phyloP scores from a whole-genome alignment of 2,888 invertebrate genomes.

The Mycalesis mineus region DNA sequence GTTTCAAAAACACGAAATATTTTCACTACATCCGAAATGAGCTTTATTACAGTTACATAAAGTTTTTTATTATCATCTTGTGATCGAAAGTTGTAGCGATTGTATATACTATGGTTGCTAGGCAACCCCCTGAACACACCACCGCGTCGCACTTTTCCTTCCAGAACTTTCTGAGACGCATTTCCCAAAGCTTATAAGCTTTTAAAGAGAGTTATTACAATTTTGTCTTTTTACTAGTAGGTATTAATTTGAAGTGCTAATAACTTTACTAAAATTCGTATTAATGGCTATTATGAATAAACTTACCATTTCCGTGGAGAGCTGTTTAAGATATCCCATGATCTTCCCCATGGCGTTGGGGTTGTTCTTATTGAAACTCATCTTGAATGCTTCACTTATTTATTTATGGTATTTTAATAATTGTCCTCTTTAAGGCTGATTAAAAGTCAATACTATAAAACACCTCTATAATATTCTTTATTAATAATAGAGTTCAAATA shows the following conservation, averaged over 20 bases:
- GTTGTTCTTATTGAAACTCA: conserved; percentile 76
- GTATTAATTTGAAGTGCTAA: background rate
- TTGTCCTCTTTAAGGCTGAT: conserved; percentile 44
- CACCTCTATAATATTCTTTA: conserved; percentile 52
- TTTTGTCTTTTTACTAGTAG: background rate
- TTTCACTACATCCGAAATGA: too few species aligned
- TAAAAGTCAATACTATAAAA: conserved; percentile 56
- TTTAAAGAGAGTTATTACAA: background rate
- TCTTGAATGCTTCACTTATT: conserved; percentile 47
- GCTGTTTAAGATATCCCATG: conserved; percentile 72
- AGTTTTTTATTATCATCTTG: too few species aligned
- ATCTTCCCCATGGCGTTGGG: conserved; percentile 74
- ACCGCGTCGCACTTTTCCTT: conserved; percentile 28
- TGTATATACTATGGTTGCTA: conserved; percentile 42
- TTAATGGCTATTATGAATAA: background rate
- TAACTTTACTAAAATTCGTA: background rate
- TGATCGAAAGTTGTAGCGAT: background rate
- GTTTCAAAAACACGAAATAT: too few species aligned
- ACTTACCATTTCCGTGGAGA: conserved; percentile 75
- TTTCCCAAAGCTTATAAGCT: background rate
- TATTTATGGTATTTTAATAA: conserved; percentile 13
- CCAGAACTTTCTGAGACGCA: conserved; percentile 48
- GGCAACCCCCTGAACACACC: conserved; percentile 51
- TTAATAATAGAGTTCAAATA: conserved; percentile 62
- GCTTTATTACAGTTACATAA: too few species aligned